Evolutionary conservation across 2,113 vertebrate genomes (phyloP), one percentile per base, ranked within the genome.

Genomic region (Urocolius indicus): DNA sequence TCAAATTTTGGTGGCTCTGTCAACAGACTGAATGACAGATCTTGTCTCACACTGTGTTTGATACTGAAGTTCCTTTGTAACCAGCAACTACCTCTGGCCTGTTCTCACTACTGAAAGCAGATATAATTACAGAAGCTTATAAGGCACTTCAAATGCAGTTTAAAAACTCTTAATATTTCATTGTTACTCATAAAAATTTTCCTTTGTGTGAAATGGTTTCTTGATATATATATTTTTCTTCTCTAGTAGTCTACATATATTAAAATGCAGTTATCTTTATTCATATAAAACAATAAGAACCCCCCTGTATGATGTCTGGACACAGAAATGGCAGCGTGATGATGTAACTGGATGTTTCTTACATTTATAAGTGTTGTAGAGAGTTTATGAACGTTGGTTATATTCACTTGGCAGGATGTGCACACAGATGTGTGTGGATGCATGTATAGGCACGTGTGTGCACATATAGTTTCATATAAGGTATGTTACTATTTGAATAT

Each of bases 321-420:
- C 45, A 41, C 57, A 30, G 61, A 81, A 24, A 27, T 55, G 32
- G 43, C 73, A 6, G 65, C 69, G 41, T 54, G 22, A 26, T 36
- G 29, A 4, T 32, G 8, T 69, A 82, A 55, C 24, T 14, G 20
- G 34, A 19, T 63, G 12, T 55, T 82, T 74, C 16, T 82, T 65
- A 16, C 0, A 0, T 38, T 63, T 55, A 8, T 69, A 58, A 52
- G 20, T 21, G 27, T 15, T 49, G 16, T 48, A 13, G n/a, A 22
- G 34, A 36, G 11, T 63, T 68, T 48, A n/a, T 49, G n/a, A 54
- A 10, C 32, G 22, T 23, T 34, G 45, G 41, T 27, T 30, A 2
- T 22, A 9, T 5, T 8, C 27, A 4, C 41, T 26, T 34, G n/a
- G 15, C n/a, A 57, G 16, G 51, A 21, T 34, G n/a, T 0, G 0